Percentiles rank a stretch among this genome's conserved stretches.
phyloP scores from a whole-genome alignment of 2,888 invertebrate species.

The Fragum sueziense region DNA sequence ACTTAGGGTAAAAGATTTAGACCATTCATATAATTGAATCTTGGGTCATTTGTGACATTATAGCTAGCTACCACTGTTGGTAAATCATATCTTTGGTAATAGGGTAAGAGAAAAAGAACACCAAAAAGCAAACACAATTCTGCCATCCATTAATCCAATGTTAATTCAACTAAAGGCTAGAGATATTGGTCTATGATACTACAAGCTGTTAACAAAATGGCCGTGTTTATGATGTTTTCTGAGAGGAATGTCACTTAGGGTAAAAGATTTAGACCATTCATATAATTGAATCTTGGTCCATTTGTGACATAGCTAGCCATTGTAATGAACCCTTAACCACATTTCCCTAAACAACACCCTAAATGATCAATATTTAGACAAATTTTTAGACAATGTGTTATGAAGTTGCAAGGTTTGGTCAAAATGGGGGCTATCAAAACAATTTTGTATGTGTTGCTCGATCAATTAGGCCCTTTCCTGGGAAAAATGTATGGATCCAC shows the following conservation, averaged over 20 bases:
- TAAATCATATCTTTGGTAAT: too few species aligned
- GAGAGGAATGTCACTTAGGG: neutral
- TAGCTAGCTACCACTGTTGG: neutral
- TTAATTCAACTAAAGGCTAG: too few species aligned
- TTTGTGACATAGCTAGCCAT: neutral
- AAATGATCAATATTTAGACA: too few species aligned
- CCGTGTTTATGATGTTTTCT: constrained; percentile 1
- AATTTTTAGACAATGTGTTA: too few species aligned
- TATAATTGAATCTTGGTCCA: neutral
- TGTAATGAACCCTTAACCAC: too few species aligned
- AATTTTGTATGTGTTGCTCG: too few species aligned
- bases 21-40: neutral
- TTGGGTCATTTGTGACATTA: neutral
- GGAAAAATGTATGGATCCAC: neutral
- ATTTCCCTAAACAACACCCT: too few species aligned
- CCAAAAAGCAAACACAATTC: too few species aligned
- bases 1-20: neutral
- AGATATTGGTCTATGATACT: too few species aligned
- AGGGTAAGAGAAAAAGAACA: too few species aligned
- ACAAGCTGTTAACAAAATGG: neutral
- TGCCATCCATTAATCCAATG: too few species aligned
- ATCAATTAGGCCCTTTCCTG: neutral
- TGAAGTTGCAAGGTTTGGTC: neutral
- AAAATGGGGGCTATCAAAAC: neutral
- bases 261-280: neutral